phyloP scores from a whole-genome alignment of 2,888 invertebrate species.

The Leistus spinibarbis region DNA sequence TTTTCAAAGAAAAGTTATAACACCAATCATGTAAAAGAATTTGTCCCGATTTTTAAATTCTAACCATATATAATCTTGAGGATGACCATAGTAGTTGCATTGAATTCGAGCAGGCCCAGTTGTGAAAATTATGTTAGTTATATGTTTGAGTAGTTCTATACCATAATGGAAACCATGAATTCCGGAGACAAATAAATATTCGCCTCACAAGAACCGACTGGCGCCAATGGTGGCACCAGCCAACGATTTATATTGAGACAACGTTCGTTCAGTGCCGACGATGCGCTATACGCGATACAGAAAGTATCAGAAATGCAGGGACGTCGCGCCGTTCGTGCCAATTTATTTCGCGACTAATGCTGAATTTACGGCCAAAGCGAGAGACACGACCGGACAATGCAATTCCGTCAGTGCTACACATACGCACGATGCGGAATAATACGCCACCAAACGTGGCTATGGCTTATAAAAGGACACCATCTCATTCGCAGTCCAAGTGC shows the following conservation, averaged over 20 bases:
- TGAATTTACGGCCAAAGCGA: slow-evolving; percentile 28
- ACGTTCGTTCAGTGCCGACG: neutral
- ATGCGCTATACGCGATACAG: neutral
- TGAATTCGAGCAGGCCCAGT: neutral
- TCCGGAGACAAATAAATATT: neutral
- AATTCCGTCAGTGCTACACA: neutral
- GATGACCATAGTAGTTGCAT: neutral
- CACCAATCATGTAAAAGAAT: too few relatives aligned
- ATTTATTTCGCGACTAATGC: slow-evolving; percentile 35
- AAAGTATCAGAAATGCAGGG: slow-evolving; percentile 29
- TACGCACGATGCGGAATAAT: neutral
- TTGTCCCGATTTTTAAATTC: too few relatives aligned
- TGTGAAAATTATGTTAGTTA: neutral
- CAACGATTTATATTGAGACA: neutral
- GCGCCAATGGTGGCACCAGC: neutral
- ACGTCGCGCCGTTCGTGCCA: slow-evolving; percentile 18
- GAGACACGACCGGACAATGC: slow-evolving; percentile 29
- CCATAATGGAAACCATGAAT: neutral
- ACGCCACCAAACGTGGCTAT: neutral
- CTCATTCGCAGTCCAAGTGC: slow-evolving; percentile 35
- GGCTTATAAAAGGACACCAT: slow-evolving; percentile 16
- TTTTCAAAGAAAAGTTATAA: too few relatives aligned
- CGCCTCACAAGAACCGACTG: neutral
- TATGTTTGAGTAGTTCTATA: neutral
- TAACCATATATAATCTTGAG: too few relatives aligned